Base-by-base conservation (phyloP, 2,113 vertebrate genomes). In the Amblyopsis rosae region DNA sequence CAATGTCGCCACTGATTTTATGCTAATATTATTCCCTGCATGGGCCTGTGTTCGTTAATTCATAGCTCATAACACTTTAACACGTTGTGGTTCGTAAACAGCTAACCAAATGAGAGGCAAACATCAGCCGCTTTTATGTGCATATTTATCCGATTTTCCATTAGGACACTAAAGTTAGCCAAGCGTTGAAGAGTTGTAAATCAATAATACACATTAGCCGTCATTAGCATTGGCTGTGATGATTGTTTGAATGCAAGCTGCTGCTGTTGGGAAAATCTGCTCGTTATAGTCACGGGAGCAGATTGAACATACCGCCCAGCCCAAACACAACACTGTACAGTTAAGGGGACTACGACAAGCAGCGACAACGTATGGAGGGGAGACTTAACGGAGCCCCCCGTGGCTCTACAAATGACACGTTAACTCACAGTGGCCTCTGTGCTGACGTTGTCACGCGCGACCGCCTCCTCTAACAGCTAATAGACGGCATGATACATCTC, bases 21-120 rank as follows among this genome's bases (percentile, higher is more conserved):
- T 76, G 74, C 64, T 75, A 68, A 82, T 69, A 16, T 1, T 1
- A 0, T 49, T 41, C 49, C 16, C 65, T 63, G 64, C 15, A 59
- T 58, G 47, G 15, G 54, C 15, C 15, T 13, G 56, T 48, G 66
- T 69, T 61, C 59, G 59, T 70, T 78, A 56, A 80, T 73, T 75
- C 77, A 72, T 61, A 19, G 63, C 59, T 69, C 58, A 65, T 61
- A 69, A 78, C 69, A 64, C 48, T 68, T 58, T 67, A 79, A 84
- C 81, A 81, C 26, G 70, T 59, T 50, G 62, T 61, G 66, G 50
- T 65, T 82, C 67, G 59, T 75, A 76, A 87, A 83, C 76, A 73
- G 59, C 65, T 69, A 66, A 68, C 45, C 67, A 60, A 76, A 64
- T 56, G 46, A 69, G 62, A 72, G 66, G 61, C 54, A 35, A 80